Percentiles rank a stretch among this genome's conserved stretches.
These are phyloP conservation scores for Eristalinus sepulchralis DNA, from an alignment of 2,888 invertebrate genomes.

Conservation along the genomic window DNA sequence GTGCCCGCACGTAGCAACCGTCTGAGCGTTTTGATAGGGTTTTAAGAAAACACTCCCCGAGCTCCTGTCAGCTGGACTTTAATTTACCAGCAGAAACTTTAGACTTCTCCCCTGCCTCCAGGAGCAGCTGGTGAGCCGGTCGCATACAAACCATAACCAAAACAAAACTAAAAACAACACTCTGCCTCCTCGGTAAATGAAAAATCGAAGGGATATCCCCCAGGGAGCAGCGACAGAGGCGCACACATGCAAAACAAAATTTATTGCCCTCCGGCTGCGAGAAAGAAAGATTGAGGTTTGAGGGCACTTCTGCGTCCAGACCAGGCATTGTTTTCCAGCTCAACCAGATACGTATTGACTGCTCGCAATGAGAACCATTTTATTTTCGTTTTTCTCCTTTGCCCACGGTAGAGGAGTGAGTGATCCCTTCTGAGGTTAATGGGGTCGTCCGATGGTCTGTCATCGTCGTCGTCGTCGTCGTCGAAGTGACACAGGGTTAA, in stretches of 20 bases:
- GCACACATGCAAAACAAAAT: constrained; percentile 8
- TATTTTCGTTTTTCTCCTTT: neutral
- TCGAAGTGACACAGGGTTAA: constrained; percentile 5
- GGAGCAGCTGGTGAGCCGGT: neutral
- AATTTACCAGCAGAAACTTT: neutral
- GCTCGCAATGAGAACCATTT: neutral
- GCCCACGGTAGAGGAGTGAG: neutral
- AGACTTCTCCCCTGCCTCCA: neutral
- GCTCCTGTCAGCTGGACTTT: neutral
- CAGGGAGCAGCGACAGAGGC: neutral
- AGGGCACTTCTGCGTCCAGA: neutral
- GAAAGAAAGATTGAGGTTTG: neutral
- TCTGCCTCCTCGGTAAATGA: neutral
- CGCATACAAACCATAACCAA: neutral
- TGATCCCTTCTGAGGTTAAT: constrained; percentile 23
- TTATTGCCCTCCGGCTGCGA: constrained; percentile 20
- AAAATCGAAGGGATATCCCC: constrained; percentile 26
- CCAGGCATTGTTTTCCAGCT: neutral
- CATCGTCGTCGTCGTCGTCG: neutral
- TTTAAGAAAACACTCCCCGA: neutral
- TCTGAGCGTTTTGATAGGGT: neutral
- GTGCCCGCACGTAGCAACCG: neutral
- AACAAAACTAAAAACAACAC: constrained; percentile 1
- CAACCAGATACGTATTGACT: constrained; percentile 16
- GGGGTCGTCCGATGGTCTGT: neutral